Conservation (phyloP, 2,888 invertebrate species). For the Acanthoscelides obtectus region DNA sequence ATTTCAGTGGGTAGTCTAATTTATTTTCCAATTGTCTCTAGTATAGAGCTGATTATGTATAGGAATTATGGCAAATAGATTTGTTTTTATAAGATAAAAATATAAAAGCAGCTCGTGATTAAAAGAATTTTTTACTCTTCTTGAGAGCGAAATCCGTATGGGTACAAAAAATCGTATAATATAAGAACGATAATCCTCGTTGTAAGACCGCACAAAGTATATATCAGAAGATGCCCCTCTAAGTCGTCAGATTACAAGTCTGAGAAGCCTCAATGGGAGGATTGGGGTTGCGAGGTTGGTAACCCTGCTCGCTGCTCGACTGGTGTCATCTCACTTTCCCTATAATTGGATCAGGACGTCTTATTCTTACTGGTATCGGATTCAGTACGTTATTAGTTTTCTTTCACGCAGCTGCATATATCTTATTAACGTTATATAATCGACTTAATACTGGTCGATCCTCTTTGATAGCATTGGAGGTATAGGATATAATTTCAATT, state of each 20-base stretch:
- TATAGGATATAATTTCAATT: too few species aligned
- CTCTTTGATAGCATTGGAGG: neutral
- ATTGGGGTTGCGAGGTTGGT: constrained; percentile 35
- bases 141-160: neutral
- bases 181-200: neutral
- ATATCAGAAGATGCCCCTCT: constrained; percentile 22
- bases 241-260: constrained; percentile 31
- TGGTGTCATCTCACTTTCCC: constrained; percentile 27
- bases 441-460: neutral
- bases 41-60: too few species aligned
- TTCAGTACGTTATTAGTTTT: constrained; percentile 42
- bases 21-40: too few species aligned
- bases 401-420: constrained; percentile 19
- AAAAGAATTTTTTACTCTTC: too few species aligned
- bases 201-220: constrained; percentile 12
- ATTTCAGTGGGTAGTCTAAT: too few species aligned
- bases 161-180: neutral
- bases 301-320: constrained; percentile 33
- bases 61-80: too few species aligned
- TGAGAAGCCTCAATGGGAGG: constrained; percentile 36
- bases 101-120: too few species aligned
- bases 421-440: constrained; percentile 24
- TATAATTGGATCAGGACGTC: constrained; percentile 45
- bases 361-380: constrained; percentile 41
- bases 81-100: too few species aligned